Evolutionary conservation across 2,888 invertebrate genomes (phyloP), one percentile per base, ranked within the genome.

Genomic region (Chydorus sphaericus): DNA sequence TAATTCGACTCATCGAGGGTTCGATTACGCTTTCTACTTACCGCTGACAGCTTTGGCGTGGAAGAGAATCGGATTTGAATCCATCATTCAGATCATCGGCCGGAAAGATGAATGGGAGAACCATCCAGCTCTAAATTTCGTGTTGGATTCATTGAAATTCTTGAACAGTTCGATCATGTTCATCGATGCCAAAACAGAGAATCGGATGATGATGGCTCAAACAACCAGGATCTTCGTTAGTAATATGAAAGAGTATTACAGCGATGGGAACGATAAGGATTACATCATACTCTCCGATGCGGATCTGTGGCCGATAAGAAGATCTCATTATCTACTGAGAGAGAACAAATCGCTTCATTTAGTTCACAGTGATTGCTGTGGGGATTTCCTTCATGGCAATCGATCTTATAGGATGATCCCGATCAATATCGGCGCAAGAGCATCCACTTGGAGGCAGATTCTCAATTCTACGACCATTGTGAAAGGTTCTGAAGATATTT

Each of bases 401-500:
- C 7, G 6, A n/a, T 14, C n/a, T 14, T 52, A 52, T 7, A 11
- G 4, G 8, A 52, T 52, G 52, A 20, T 52, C 18, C 52, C 52
- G 33, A 36, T 52, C 36, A 10, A 11, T 10, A 36, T 52, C 10
- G 36, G 52, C 18, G 36, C 52, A 6, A 31, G 33, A 7, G 52
- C 36, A 3, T 7, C 31, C 4, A 36, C 36, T 16, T 52, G 52
- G 52, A n/a, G 18, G 23, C n/a, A 52, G 16, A 52, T 52, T 6
- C 3, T 52, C 7, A 36, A 52, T 18, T 23, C 33, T 16, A 28
- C 18, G 23, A 8, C 93, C 93, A 56, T 96, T 94, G 0, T 97
- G 97, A 5, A 92, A 92, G 14, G 91, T 90, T 0, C 88, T 83
- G 50, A 94, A 72, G 28, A 96, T 78, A 71, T 97, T 94, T 67